Evolutionary conservation across 2,888 invertebrate genomes (phyloP).

Genomic region (Celastrina argiolus): DNA sequence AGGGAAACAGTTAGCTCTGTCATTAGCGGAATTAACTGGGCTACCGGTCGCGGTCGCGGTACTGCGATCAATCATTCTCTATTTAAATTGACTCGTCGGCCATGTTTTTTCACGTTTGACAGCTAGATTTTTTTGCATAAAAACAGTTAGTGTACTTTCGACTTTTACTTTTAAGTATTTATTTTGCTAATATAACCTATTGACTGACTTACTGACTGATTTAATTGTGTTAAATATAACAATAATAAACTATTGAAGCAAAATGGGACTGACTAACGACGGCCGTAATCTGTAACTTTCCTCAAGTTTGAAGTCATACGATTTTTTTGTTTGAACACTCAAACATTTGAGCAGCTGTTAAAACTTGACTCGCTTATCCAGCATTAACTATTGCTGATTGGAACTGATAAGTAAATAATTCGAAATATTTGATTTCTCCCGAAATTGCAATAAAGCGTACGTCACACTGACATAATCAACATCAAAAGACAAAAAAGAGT

Average conservation of each 20-base stretch:
- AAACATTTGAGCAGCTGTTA: no score
- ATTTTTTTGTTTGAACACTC: no score
- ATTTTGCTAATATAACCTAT: no score
- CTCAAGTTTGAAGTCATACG: no score
- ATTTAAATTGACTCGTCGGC: conserved; percentile 19
- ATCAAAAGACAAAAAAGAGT: no score
- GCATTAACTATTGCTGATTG: no score
- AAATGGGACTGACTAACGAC: no score
- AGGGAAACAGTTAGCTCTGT: neutral
- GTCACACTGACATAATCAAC: neutral
- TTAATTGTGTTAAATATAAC: no score
- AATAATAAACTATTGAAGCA: no score
- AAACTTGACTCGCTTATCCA: no score
- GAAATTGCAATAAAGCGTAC: neutral
- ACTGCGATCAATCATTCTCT: conserved; percentile 11
- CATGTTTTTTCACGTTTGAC: conserved; percentile 20
- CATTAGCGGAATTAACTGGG: conserved; percentile 4
- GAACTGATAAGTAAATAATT: neutral
- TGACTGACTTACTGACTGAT: no score
- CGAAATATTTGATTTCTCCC: neutral
- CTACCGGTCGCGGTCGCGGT: neutral
- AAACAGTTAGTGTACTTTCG: neutral
- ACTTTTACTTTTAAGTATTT: neutral
- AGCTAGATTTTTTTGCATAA: conserved; percentile 10
- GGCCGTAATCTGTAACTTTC: no score